These are phyloP conservation scores for Acleris holmiana DNA, from an alignment of 2,888 invertebrate genomes.

Conservation along the genomic window DNA sequence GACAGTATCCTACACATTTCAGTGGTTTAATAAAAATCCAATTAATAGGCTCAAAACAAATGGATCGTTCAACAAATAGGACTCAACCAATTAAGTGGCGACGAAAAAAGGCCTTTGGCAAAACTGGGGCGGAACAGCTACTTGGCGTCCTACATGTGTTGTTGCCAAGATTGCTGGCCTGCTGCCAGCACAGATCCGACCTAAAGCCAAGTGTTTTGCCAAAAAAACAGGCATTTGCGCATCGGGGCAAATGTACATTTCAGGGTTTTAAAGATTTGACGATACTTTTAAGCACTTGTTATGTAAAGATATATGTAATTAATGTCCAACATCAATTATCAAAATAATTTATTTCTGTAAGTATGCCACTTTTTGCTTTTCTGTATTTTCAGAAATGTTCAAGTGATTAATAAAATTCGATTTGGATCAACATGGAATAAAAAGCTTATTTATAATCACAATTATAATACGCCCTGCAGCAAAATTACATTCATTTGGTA, in stretches of 20 bases:
- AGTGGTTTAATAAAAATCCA: not conserved
- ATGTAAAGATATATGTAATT: not conserved
- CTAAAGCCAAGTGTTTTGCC: slow-evolving; percentile 40
- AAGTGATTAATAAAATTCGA: no score
- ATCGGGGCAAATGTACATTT: slow-evolving; percentile 22
- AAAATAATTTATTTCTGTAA: no score
- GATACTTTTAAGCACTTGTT: not conserved
- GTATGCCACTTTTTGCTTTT: no score
- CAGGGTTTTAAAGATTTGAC: slow-evolving; percentile 4
- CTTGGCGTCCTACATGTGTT: slow-evolving; percentile 66
- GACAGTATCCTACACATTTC: not conserved
- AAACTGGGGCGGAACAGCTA: slow-evolving; percentile 58
- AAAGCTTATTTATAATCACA: no score
- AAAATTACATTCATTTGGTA: no score
- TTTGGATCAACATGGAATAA: no score
- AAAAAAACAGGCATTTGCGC: slow-evolving; percentile 35
- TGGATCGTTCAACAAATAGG: slow-evolving; percentile 34
- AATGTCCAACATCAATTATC: not conserved
- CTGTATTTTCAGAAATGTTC: no score
- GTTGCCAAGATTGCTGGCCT: slow-evolving; percentile 63
- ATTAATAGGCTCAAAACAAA: slow-evolving; percentile 13
- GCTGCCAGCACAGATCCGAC: slow-evolving; percentile 59
- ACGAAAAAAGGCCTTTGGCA: slow-evolving; percentile 46
- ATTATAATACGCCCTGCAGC: no score
- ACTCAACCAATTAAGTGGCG: slow-evolving; percentile 39